Percentiles rank a stretch among this genome's conserved stretches.
phyloP scores from a whole-genome alignment of 2,797 vertebrate species.

The Uromys caudimaculatus region DNA sequence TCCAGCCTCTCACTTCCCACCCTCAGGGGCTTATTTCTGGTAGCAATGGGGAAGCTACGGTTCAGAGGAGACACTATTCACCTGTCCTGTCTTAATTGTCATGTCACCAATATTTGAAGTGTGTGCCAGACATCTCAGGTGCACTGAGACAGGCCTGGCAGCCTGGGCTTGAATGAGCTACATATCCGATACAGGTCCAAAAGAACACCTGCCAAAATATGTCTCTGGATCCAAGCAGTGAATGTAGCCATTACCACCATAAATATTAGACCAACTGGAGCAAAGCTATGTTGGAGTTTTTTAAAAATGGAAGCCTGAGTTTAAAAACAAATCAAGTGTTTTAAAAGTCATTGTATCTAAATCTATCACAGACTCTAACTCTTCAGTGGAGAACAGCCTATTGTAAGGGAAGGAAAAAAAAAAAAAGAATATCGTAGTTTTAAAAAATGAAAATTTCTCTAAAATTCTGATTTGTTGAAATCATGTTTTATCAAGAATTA shows the following conservation, averaged over 20 bases:
- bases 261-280: constrained; percentile 35
- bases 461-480: background rate
- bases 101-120: background rate
- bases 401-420: background rate
- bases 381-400: background rate
- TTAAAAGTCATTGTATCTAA: constrained; percentile 24
- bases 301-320: constrained; percentile 29
- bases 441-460: background rate
- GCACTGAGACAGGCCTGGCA: background rate
- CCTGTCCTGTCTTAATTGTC: constrained; percentile 18
- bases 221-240: background rate
- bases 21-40: constrained; percentile 7
- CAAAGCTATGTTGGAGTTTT: background rate
- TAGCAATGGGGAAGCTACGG: background rate
- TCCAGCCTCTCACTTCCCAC: background rate
- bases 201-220: background rate
- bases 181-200: background rate
- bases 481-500: constrained; percentile 7
- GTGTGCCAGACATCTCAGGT: constrained; percentile 55
- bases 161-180: background rate
- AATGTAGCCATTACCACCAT: constrained; percentile 13
- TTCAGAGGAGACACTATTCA: background rate
- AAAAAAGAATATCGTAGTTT: constrained; percentile 6
- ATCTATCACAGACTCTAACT: background rate
- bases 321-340: background rate